Conservation (phyloP, 2,113 vertebrate species). For the Pangasianodon gigas region DNA sequence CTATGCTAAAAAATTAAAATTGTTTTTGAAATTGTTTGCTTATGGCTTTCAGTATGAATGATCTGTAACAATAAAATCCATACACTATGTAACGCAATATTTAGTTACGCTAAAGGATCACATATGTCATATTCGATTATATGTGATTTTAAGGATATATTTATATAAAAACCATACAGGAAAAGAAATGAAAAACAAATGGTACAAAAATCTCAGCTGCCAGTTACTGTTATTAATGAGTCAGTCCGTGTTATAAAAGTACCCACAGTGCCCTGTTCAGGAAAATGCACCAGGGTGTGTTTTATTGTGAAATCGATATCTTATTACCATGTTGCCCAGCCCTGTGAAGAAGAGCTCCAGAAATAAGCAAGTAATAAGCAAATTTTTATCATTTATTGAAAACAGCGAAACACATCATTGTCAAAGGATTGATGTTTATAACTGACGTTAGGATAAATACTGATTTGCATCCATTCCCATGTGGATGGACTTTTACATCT, state of each 20-base stretch:
- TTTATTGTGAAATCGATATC: not conserved
- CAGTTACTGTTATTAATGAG: not conserved
- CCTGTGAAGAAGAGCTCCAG: not conserved
- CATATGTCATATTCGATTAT: not conserved
- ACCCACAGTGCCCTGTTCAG: not conserved
- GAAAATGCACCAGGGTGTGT: not conserved
- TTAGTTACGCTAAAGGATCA: not conserved
- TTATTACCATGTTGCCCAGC: not conserved
- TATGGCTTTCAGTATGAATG: not conserved
- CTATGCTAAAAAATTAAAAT: constrained; percentile 53
- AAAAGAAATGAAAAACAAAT: not conserved
- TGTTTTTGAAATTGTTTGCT: constrained; percentile 35
- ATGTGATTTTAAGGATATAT: not conserved
- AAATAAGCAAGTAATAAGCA: not conserved
- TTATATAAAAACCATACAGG: no score
- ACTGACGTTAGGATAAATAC: not conserved
- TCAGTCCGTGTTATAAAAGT: not conserved
- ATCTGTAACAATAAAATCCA: not conserved
- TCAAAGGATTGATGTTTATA: not conserved
- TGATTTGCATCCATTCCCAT: not conserved
- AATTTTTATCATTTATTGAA: not conserved
- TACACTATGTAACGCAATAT: not conserved
- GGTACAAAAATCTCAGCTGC: not conserved
- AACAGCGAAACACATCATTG: not conserved
- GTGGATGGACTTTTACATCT: not conserved